Evolutionary conservation across 2,113 vertebrate genomes (phyloP).

Genomic region (Trogon surrucura): DNA sequence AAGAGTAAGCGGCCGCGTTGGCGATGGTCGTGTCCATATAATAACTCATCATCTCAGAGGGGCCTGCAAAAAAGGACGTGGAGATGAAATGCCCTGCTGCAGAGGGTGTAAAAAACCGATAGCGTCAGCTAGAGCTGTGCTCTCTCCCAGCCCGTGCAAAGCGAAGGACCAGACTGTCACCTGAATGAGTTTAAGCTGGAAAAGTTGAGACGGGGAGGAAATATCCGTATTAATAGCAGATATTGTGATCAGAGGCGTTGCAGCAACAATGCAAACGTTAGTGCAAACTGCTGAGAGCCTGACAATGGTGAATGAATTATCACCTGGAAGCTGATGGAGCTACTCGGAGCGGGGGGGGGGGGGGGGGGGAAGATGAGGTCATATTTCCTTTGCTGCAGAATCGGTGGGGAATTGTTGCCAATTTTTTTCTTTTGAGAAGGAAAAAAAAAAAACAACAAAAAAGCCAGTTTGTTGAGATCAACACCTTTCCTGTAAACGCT

Average conservation of each 20-base stretch:
- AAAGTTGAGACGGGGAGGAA: neutral
- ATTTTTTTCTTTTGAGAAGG: neutral
- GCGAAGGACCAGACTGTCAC: neutral
- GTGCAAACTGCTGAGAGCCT: neutral
- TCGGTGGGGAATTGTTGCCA: neutral
- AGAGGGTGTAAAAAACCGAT: neutral
- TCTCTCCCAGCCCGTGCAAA: neutral
- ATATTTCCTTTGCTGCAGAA: constrained; percentile 41
- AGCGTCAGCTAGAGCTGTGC: neutral
- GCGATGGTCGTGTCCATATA: constrained; percentile 85
- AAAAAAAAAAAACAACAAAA: neutral
- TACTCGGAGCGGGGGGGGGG: neutral
- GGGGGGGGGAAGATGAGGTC: constrained; percentile 38
- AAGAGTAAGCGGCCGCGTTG: constrained; percentile 77
- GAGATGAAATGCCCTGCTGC: neutral
- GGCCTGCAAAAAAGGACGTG: constrained; percentile 50
- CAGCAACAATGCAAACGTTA: neutral
- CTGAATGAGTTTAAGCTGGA: neutral
- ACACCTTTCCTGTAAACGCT: constrained; percentile 49
- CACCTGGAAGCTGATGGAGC: constrained; percentile 49
- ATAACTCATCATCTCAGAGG: constrained; percentile 86
- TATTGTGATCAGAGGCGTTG: neutral
- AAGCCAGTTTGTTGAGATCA: neutral
- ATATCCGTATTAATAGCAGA: neutral
- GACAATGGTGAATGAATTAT: constrained; percentile 55